Evolutionary conservation across 2,797 vertebrate genomes (phyloP).

Genomic region (Potorous gilbertii): DNA sequence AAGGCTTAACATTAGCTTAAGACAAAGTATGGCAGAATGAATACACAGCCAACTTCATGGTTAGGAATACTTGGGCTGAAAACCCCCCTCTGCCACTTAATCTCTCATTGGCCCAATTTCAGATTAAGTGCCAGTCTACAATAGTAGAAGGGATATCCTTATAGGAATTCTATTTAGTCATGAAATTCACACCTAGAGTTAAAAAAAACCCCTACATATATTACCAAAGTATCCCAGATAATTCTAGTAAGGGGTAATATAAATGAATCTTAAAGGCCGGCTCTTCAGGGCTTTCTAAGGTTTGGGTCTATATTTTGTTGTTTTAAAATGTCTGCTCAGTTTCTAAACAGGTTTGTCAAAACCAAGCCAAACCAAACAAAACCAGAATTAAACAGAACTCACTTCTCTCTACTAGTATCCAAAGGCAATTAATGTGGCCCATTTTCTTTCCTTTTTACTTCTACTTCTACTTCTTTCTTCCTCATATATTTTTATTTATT

Average conservation of each 20-base stretch:
- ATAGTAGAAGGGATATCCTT: neutral
- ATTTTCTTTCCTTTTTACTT: neutral
- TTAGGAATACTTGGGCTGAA: neutral
- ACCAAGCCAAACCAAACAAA: constrained; percentile 25
- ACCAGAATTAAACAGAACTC: constrained; percentile 17
- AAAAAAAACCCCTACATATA: neutral
- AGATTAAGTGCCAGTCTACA: neutral
- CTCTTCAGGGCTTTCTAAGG: neutral
- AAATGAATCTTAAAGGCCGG: neutral
- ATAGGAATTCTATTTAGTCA: neutral
- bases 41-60: neutral
- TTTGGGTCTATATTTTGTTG: neutral
- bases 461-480: neutral
- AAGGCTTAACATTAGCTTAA: neutral
- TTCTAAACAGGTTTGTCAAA: neutral
- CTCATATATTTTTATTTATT: neutral
- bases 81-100: neutral
- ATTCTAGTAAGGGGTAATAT: neutral
- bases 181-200: neutral
- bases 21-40: neutral
- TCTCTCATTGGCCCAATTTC: neutral
- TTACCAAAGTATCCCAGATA: neutral
- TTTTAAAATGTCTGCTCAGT: constrained; percentile 39
- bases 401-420: neutral
- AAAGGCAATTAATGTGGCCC: neutral